These are phyloP conservation scores for Rhaphigaster nebulosa DNA, from an alignment of 2,888 invertebrate species.

Conservation along the genomic window DNA sequence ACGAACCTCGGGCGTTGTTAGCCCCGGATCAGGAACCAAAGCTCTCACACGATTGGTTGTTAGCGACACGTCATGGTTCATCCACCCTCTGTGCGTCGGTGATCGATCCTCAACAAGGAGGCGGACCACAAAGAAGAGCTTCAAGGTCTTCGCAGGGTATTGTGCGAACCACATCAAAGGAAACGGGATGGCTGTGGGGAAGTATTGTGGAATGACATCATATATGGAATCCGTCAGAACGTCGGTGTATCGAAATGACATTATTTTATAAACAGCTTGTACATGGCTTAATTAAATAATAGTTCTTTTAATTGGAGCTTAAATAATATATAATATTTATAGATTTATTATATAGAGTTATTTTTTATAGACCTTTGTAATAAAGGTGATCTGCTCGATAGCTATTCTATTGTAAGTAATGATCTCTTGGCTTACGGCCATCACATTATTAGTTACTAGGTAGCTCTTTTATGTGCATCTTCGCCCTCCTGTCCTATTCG, in stretches of 20 bases:
- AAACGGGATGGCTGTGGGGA: not conserved
- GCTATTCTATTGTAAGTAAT: too few relatives aligned
- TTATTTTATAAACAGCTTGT: too few relatives aligned
- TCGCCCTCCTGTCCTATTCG: too few relatives aligned
- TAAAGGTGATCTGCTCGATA: too few relatives aligned
- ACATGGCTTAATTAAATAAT: too few relatives aligned
- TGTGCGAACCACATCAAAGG: not conserved
- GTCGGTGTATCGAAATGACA: not conserved
- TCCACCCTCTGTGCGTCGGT: not conserved
- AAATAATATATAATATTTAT: too few relatives aligned
- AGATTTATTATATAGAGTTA: too few relatives aligned
- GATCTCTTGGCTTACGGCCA: too few relatives aligned
- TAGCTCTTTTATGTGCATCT: too few relatives aligned
- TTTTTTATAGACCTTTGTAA: too few relatives aligned
- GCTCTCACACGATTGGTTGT: conserved; percentile 38
- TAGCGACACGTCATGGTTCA: conserved; percentile 42
- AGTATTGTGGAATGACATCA: not conserved
- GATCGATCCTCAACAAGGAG: not conserved
- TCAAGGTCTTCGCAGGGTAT: not conserved
- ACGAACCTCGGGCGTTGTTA: not conserved
- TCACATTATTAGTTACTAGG: too few relatives aligned
- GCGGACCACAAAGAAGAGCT: not conserved
- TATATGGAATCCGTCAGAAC: not conserved
- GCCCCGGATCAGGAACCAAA: not conserved
- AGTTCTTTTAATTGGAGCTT: too few relatives aligned